Base-by-base conservation (phyloP, 2,797 vertebrate genomes). In the Thaleichthys pacificus region DNA sequence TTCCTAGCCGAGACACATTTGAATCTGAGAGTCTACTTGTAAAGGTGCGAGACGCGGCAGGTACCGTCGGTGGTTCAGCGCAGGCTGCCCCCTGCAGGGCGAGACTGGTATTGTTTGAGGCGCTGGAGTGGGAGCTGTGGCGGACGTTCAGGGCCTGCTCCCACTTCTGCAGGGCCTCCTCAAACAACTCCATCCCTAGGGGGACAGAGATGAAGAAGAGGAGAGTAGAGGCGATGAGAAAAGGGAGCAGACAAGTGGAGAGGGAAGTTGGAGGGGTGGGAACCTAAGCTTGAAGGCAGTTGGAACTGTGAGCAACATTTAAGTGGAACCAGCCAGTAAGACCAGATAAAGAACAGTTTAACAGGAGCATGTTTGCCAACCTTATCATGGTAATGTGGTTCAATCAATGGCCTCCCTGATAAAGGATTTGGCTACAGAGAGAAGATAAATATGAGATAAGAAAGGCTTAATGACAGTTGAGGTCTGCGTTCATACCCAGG, bases 81-180 rank as follows among this genome's bases (percentile, higher is more conserved):
- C 82, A 80, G 1, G 83, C 47, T 32, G 89, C 87, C 51, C 90
- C 92, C 75, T 90, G 89, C 24, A 84, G 83, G 64, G 79, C 81
- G 0, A 93, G 86, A 84, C 91, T 93, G 87, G 66, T 86, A 76
- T 86, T 89, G 74, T 84, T 93, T 8, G 93, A 90, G 54, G 86
- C 78, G n/a, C 35, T 69, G 5, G 91, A 89, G 5, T 84, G 89
- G 38, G 92, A 84, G 24, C 89, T 88, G 84, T 98, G 96, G 58
- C 96, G 93, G 80, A 96, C 90, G 26, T 94, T 96, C 85, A 99
- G 84, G 0, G 97, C 98, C 85, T 95, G 96, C 68, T 99, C 96
- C 98, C 98, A 99, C 73, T 99, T 99, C 75, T 92, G 95, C 65
- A 99, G 88, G 0, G 97, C 98, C 86, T 99, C 98, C 80, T 99